Evolutionary conservation across 2,113 vertebrate species (phyloP), one percentile per base, ranked within the genome.

Genomic region (Clarias gariepinus): DNA sequence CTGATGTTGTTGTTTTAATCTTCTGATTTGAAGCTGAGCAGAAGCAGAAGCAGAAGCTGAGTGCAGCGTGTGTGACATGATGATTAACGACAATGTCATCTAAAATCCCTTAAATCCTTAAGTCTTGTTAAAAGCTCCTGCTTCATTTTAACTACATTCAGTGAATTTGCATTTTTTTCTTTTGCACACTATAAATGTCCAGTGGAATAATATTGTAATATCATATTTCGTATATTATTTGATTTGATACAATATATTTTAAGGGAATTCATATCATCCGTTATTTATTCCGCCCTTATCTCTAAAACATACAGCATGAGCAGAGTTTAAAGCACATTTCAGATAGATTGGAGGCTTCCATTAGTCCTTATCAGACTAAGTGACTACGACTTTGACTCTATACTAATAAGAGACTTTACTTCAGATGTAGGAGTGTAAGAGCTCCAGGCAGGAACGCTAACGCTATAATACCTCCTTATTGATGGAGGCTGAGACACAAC

Each of bases 361-460:
- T 87, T 87, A 87, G 81, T 83, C 57, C 84, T 91, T 91, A 90
- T 89, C 93, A 93, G 91, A 93, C 91, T 80, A 21, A 90, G 87
- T 60, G 30, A 78, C 83, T 81, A 81, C 60, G 12, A 89, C 86
- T 89, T 91, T 88, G 91, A 83, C 89, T 87, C 89, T 92, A 92
- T 88, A 92, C 91, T 92, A 91, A 93, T 92, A 90, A 93, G 89
- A 73, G 81, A 91, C 90, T 90, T 86, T 91, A 88, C 83, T 88
- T 92, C 74, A 87, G 71, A 91, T 83, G 90, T 74, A 86, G 88
- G 88, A 90, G 89, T 64, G 69, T 83, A 68, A 87, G 90, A 87
- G 52, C 25, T 83, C 91, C 88, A 91, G 89, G 90, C 89, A 91
- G 89, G 89, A 79, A 87, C 86, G 55, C 76, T 71, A 82, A 91